These are phyloP conservation scores for Drosophila prolongata DNA, from an alignment of 2,888 invertebrate species.

Conservation along the genomic window DNA sequence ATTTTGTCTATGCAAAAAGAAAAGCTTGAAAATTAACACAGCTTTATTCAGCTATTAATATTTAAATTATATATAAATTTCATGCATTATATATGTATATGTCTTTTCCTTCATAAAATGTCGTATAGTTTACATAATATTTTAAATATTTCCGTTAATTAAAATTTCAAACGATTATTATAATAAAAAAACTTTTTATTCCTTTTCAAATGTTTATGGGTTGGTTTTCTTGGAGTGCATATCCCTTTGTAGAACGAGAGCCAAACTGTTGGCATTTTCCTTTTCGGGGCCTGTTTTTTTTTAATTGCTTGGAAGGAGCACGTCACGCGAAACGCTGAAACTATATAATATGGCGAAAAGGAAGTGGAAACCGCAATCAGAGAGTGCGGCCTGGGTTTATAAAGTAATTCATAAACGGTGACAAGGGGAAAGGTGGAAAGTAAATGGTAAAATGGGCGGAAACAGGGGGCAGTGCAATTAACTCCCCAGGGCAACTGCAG, in stretches of 20 bases:
- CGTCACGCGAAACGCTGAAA: conserved; percentile 63
- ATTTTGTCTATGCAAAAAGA: neutral
- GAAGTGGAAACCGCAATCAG: conserved; percentile 39
- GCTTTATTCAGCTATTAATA: too few species aligned
- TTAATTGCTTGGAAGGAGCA: conserved; percentile 63
- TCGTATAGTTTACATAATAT: neutral
- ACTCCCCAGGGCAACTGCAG: conserved; percentile 29
- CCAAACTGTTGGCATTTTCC: neutral
- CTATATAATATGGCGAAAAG: conserved; percentile 38
- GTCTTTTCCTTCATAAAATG: neutral
- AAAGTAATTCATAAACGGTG: conserved; percentile 19
- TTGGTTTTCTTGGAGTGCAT: conserved; percentile 8
- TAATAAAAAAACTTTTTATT: too few species aligned
- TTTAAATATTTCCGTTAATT: neutral
- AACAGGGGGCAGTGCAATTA: conserved; percentile 47
- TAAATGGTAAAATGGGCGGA: conserved; percentile 1
- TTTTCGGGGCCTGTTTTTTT: conserved; percentile 34
- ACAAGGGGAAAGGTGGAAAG: neutral
- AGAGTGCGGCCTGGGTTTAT: conserved; percentile 30
- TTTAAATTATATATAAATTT: neutral
- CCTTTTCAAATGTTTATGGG: too few species aligned
- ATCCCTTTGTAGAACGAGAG: neutral
- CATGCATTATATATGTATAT: too few species aligned
- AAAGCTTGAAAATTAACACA: neutral
- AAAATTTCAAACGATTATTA: too few species aligned